Evolutionary conservation across 2,797 vertebrate species (phyloP), one percentile per base, ranked within the genome.

Genomic region (Anguilla marmorata): DNA sequence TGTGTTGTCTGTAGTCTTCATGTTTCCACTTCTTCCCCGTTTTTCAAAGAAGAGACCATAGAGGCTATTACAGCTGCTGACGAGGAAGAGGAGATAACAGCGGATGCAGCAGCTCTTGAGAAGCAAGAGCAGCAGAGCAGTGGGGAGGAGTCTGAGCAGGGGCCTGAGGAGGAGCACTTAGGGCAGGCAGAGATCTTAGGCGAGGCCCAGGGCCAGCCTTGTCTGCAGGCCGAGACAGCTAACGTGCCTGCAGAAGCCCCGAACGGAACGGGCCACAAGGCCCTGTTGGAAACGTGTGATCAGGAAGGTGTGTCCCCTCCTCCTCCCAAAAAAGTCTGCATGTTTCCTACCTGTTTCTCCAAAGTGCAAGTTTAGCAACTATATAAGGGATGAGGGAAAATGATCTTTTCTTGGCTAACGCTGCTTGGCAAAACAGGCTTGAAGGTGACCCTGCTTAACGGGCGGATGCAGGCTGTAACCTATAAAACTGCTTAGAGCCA

Each of bases 221-320:
- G 95, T 93, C 93, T 92, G 90, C 94, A 93, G 92, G 92, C 92
- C 86, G 94, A 96, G 95, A 97, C 93, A 95, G 94, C 94, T 96
- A 95, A 93, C 95, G 94, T 94, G 94, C 95, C 94, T 80, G 89
- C 94, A 91, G 94, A 95, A 91, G 94, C 94, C 94, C 94, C 94
- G 90, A 93, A 96, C 94, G 96, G 96, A 94, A 95, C 94, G 95
- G 93, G 91, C 91, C 89, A 95, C 91, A 92, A 93, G 21, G 33
- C 87, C 96, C 95, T 95, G 95, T 92, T 87, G 63, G 96, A 95
- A 94, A 95, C 94, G 91, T 95, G 96, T 93, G 92, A 95, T 87
- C 94, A 95, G 95, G 97, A 97, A 98, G 97, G 97, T 99, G 97
- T 98, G 97, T 98, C 95, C 94, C 93, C 92, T 94, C 95, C 95